phyloP scores from a whole-genome alignment of 2,888 invertebrate genomes.

The Drosophila crucigera region DNA sequence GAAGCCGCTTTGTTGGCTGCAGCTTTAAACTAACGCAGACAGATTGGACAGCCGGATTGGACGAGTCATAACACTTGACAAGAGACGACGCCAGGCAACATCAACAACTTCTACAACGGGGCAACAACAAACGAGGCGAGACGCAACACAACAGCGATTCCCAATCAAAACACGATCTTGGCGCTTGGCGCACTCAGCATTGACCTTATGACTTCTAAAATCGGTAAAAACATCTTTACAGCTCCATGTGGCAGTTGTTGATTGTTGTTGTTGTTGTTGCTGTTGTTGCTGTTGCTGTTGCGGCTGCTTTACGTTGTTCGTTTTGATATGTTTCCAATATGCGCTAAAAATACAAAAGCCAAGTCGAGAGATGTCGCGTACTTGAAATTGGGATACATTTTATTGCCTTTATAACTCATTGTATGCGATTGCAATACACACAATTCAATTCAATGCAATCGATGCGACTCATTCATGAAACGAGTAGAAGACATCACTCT shows the following conservation, averaged over 20 bases:
- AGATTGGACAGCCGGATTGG: conserved; percentile 47
- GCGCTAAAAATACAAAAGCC: conserved; percentile 70
- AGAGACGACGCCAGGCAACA: conserved; percentile 55
- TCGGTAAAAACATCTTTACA: conserved; percentile 83
- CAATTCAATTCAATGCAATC: conserved; percentile 40
- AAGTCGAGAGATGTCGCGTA: conserved; percentile 67
- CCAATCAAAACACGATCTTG: conserved; percentile 78
- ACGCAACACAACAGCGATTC: conserved; percentile 37
- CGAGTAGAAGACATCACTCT: conserved; percentile 21
- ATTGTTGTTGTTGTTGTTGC: conserved; percentile 36
- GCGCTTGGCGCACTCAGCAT: conserved; percentile 76
- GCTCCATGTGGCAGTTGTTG: conserved; percentile 67
- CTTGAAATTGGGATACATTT: conserved; percentile 76
- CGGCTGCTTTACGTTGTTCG: conserved; percentile 41
- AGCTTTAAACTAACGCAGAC: conserved; percentile 51
- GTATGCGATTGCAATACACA: conserved; percentile 49
- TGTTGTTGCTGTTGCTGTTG: conserved; percentile 39
- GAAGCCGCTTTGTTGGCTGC: conserved; percentile 61
- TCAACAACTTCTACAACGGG: conserved; percentile 34
- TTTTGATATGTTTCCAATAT: conserved; percentile 57
- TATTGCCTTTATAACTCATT: conserved; percentile 59
- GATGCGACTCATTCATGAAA: conserved; percentile 39
- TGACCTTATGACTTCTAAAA: conserved; percentile 83
- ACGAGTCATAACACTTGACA: conserved; percentile 77
- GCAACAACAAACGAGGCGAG: conserved; percentile 28